Percentiles rank a stretch among this genome's conserved stretches.
Conservation (phyloP, 2,888 invertebrate species). For the Acheta domesticus region DNA sequence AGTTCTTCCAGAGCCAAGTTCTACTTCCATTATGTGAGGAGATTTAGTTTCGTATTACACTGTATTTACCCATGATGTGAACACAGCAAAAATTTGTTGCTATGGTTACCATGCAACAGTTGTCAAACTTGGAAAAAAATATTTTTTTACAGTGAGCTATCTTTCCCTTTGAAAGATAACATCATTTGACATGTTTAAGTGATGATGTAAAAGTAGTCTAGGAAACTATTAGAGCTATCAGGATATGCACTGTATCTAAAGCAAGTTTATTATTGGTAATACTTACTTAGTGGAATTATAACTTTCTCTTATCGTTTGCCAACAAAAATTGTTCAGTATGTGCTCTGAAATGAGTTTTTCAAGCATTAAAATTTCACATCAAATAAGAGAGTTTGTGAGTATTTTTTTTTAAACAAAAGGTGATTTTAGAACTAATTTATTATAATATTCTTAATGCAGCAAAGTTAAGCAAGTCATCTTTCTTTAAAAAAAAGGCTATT, state of each 20-base stretch:
- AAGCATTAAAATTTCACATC: slow-evolving; percentile 29
- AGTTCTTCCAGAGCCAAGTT: background rate
- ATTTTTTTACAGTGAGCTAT: background rate
- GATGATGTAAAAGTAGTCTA: too few species aligned
- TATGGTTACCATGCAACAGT: slow-evolving; percentile 4
- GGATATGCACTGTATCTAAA: too few species aligned
- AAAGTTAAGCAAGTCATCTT: too few species aligned
- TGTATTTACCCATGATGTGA: slow-evolving; percentile 1
- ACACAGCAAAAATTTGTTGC: background rate
- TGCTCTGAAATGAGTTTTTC: slow-evolving; percentile 28
- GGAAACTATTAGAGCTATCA: too few species aligned
- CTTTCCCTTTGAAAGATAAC: too few species aligned
- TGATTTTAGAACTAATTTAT: too few species aligned
- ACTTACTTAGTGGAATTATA: too few species aligned
- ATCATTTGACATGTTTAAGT: too few species aligned
- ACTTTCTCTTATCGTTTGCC: too few species aligned
- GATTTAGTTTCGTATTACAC: background rate
- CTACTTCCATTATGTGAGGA: slow-evolving; percentile 9
- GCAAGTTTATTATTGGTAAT: too few species aligned
- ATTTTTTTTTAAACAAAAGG: background rate
- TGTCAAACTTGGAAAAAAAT: background rate
- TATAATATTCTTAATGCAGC: too few species aligned
- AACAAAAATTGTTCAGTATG: background rate
- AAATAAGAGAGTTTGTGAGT: slow-evolving; percentile 26
- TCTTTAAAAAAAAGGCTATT: too few species aligned